Evolutionary conservation across 2,113 vertebrate species (phyloP).

Genomic region (Turnix velox): DNA sequence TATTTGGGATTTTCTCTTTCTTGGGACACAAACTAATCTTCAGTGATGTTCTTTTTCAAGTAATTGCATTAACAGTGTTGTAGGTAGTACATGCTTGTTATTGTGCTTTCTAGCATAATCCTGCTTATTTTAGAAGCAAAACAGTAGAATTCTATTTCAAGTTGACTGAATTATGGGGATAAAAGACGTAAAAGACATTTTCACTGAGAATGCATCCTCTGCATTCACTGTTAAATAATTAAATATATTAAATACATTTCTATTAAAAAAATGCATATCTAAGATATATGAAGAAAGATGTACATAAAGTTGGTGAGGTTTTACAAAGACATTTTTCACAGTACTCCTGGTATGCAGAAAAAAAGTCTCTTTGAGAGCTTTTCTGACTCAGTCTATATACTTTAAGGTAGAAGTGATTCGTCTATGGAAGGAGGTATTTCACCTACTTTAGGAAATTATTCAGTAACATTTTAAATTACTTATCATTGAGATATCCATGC

Average conservation of each 20-base stretch:
- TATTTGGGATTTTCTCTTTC: not conserved
- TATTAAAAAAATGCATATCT: not conserved
- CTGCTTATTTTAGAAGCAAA: not conserved
- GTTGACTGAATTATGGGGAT: not conserved
- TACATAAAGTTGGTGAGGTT: rapidly evolving
- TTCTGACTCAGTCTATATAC: not conserved
- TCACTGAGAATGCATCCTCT: not conserved
- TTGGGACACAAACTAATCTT: not conserved
- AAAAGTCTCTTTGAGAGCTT: not conserved
- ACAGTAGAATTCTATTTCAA: not conserved
- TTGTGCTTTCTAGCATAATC: not conserved
- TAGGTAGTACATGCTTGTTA: not conserved
- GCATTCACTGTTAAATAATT: not conserved
- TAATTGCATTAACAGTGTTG: not conserved
- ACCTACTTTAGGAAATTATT: not conserved
- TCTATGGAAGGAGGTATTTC: not conserved
- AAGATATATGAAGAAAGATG: not conserved
- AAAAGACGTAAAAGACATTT: not conserved
- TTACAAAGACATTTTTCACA: not conserved
- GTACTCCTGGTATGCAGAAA: not conserved
- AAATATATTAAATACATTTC: not conserved
- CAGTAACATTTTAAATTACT: not conserved
- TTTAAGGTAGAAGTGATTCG: not conserved
- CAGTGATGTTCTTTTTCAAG: not conserved
- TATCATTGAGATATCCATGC: not conserved